These are phyloP conservation scores for Drosophila vallismaia DNA, from an alignment of 2,888 invertebrate genomes.

Conservation along the genomic window DNA sequence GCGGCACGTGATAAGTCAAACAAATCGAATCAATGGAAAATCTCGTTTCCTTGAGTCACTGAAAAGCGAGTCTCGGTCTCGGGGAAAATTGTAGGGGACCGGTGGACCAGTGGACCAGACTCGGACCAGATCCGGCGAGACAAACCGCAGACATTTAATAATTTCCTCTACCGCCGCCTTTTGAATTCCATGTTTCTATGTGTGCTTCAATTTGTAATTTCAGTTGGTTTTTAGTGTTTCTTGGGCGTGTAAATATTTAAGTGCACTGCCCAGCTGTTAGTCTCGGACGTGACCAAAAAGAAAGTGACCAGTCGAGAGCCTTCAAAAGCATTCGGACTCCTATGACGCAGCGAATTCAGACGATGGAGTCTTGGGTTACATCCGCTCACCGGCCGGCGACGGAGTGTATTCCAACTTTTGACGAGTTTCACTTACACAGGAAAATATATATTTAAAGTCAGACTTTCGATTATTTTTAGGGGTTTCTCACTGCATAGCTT, in stretches of 20 bases:
- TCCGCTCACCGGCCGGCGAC: slow-evolving; percentile 50
- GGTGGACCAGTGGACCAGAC: neutral
- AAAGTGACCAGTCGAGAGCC: slow-evolving; percentile 63
- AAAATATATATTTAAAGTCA: slow-evolving; percentile 9
- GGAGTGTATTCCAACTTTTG: too few species aligned
- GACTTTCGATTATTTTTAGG: neutral
- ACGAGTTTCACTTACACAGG: slow-evolving; percentile 43
- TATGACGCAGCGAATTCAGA: slow-evolving; percentile 58
- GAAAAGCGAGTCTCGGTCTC: slow-evolving; percentile 32
- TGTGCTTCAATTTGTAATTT: slow-evolving; percentile 53
- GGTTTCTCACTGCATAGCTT: neutral
- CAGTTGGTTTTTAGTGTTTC: slow-evolving; percentile 26
- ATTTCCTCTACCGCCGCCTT: slow-evolving; percentile 57
- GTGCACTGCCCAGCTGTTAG: slow-evolving; percentile 12
- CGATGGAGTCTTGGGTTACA: slow-evolving; percentile 38
- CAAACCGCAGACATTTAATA: slow-evolving; percentile 67
- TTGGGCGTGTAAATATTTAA: slow-evolving; percentile 21
- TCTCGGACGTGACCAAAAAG: slow-evolving; percentile 63
- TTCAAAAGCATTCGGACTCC: slow-evolving; percentile 8
- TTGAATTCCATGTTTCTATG: slow-evolving; percentile 25
- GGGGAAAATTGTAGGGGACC: slow-evolving; percentile 35
- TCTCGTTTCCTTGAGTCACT: slow-evolving; percentile 46
- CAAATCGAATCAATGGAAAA: slow-evolving; percentile 30
- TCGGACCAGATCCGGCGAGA: slow-evolving; percentile 56
- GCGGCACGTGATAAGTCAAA: slow-evolving; percentile 42